Base-by-base conservation (phyloP, 2,797 vertebrate species). In the Allochrocebus solatus region DNA sequence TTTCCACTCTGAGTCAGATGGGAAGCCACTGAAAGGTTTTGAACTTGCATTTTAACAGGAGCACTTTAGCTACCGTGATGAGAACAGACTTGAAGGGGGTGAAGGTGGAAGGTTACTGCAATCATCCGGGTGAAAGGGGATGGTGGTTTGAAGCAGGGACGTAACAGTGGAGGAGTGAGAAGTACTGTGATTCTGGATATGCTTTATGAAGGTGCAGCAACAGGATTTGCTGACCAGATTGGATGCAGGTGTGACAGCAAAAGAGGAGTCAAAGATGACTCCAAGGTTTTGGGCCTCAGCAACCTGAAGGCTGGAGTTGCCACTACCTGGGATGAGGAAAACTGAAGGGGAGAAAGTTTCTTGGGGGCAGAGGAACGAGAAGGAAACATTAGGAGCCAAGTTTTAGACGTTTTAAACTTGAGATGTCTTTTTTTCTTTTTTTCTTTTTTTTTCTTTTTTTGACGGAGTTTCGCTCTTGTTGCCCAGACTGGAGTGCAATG, bases 11-110 rank as follows among this genome's bases (percentile, higher is more conserved):
- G 61, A 85, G 70, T 88, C 84, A 87, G n/a, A 76, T 8, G 82
- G 9, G 41, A 93, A 91, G 75, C 53, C 50, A 1, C 82, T n/a
- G 19, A 80, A 82, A 55, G 57, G 43, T 70, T 93, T 26, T 79
- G 81, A 96, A 85, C 57, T 93, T 81, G 21, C 70, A 57, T 95
- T 95, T 96, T 92, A 97, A 89, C 24, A 79, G 43, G 41, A 22
- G 59, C 19, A 48, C 2, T 36, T n/a, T 24, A n/a, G 61, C 28
- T 74, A 43, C 36, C 0, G 0, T 22, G 12, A 50, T 24, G 53
- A 94, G 74, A 75, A 74, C 2, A 93, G 86, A 81, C 28, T 26
- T 41, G n/a, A 92, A 96, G 12, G 1, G 5, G 6, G 4, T 0
- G 24, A 39, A 24, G n/a, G n/a, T 61, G 55, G 39, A 89, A 57